A percentile compares a stretch with the other conserved stretches of the same genome.
phyloP scores from a whole-genome alignment of 2,797 vertebrate species.

The Tapirus indicus region DNA sequence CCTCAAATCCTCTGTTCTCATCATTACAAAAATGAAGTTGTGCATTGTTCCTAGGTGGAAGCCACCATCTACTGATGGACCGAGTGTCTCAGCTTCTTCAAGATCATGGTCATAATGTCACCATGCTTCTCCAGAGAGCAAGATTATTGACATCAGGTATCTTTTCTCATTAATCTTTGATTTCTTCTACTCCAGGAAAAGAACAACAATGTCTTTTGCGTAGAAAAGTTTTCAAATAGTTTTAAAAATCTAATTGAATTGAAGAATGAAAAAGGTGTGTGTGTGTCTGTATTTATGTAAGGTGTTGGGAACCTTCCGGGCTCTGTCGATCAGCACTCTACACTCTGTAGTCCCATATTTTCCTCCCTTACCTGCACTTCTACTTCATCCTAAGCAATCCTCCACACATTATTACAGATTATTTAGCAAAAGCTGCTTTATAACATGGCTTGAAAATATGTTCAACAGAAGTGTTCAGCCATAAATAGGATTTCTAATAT shows the following conservation, averaged over 20 bases:
- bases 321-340: not conserved
- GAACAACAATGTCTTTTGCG: not conserved
- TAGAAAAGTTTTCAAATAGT: not conserved
- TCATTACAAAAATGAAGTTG: not conserved
- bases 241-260: not conserved
- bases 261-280: not conserved
- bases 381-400: not conserved
- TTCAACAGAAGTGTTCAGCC: not conserved
- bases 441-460: not conserved
- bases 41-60: constrained; percentile 47
- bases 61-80: constrained; percentile 52
- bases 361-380: not conserved
- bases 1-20: not conserved
- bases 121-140: not conserved
- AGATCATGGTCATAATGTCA: constrained; percentile 46
- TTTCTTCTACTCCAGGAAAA: not conserved
- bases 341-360: not conserved
- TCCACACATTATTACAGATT: not conserved
- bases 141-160: not conserved
- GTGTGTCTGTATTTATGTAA: not conserved
- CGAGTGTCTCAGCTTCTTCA: constrained; percentile 34
- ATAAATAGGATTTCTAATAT: not conserved
- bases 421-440: not conserved
- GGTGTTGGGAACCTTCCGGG: not conserved
- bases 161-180: not conserved